Evolutionary conservation across 1,140 invertebrate species (phyloP).

Genomic region (Drosophila repletoides): DNA sequence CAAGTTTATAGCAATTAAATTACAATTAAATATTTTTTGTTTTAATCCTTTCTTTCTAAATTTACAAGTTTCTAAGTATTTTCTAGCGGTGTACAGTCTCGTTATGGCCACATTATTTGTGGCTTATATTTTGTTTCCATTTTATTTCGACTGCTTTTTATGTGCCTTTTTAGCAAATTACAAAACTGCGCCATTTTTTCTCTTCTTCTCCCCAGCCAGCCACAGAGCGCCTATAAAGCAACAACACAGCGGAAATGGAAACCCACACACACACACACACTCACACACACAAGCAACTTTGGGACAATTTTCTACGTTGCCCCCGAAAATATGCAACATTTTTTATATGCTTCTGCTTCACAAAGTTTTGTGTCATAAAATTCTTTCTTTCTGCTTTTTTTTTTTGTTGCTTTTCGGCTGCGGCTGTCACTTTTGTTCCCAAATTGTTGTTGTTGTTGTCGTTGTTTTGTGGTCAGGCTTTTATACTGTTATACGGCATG

Average conservation of each 20-base stretch:
- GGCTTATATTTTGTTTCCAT: conserved; percentile 36
- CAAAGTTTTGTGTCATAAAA: conserved; percentile 77
- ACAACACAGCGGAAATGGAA: conserved; percentile 32
- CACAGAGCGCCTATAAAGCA: conserved; percentile 60
- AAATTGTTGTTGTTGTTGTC: conserved; percentile 45
- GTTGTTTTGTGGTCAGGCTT: conserved; percentile 55
- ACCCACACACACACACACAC: conserved; percentile 17
- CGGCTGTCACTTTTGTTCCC: conserved; percentile 67
- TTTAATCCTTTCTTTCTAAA: too few species aligned
- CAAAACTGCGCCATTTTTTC: conserved; percentile 71
- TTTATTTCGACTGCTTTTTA: conserved; percentile 62
- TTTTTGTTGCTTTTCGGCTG: too few species aligned
- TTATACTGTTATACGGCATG: conserved; percentile 44
- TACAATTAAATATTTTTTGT: too few species aligned
- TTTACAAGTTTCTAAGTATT: too few species aligned
- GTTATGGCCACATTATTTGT: conserved; percentile 19
- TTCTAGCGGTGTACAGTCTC: conserved; percentile 11
- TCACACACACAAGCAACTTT: conserved; percentile 14
- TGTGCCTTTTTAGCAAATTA: conserved; percentile 73
- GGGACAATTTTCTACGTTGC: conserved; percentile 44
- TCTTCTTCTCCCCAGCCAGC: conserved; percentile 23
- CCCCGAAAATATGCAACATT: conserved; percentile 77
- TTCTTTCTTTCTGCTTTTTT: too few species aligned
- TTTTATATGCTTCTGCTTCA: conserved; percentile 80
- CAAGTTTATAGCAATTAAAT: too few species aligned